Base-by-base conservation (phyloP, 2,888 invertebrate species). In the Temnothorax ravouxi region DNA sequence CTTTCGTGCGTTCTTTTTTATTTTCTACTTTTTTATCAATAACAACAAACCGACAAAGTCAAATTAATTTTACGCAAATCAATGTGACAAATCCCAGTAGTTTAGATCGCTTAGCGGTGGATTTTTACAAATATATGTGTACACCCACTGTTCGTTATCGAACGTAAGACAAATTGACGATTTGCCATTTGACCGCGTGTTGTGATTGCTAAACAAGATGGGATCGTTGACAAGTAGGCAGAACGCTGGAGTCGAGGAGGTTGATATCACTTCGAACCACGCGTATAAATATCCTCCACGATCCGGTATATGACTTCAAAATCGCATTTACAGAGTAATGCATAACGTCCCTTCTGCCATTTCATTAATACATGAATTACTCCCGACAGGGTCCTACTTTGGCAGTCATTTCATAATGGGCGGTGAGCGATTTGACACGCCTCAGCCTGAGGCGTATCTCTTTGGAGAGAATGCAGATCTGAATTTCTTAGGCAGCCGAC, bases 351-450 rank as follows among this genome's bases (percentile, higher is more conserved):
- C 3, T 6, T 18, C 11, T 15, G 11, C 5, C 5, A n/a, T 4
- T 6, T 18, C 18, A 41, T 11, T 67, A 56, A 59, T 54, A 29
- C 15, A n/a, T 25, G 18, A 67, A 81, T 84, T 84, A 71, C 87
- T 44, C 84, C 87, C 94, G 94, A 0, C 93, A 98, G 99, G 98
- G 56, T 98, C 97, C 93, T 99, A 99, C 95, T 99, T 99, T 95
- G 99, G 99, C 54, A 98, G 97, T 93, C 99, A 99, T 95, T 99
- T 99, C 94, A 99, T 99, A 87, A 99, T 99, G 99, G 99, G 99
- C 62, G 99, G 99, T 15, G 99, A 99, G 95, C 96, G 99, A 88
- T 99, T 99, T 95, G 99, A 99, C 93, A 98, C 99, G 44, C 98
- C 99, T 29, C 99, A 99, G 94, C 99, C 99, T 5, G 99, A 99